Base-by-base conservation (phyloP, 2,888 invertebrate genomes). In the Miltochrista miniata region DNA sequence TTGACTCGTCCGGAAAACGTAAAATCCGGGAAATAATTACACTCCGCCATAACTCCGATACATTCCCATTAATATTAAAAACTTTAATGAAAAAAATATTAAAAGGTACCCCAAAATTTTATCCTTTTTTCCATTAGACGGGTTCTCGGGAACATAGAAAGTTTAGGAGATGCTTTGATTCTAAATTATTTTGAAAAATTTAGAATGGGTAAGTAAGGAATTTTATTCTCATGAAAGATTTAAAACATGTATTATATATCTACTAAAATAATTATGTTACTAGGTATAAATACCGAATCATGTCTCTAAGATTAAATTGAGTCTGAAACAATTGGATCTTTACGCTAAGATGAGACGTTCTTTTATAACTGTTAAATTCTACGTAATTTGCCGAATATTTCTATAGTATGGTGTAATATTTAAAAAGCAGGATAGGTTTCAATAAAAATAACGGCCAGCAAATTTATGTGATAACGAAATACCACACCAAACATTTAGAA, bases 31-130 rank as follows among this genome's bases (percentile, higher is more conserved):
- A 90, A 88, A 89, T 90, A 89, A 90, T 91, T 86, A 88, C 80
- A 37, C 81, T 76, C 67, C 61, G 57, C 60, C 74, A 68, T 59
- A 76, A 76, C 80, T 77, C 78, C 74, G 79, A 88, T 84, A 85
- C 81, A 69, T 80, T 76, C 75, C 72, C 84, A 87, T 90, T 87
- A 90, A 90, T 90, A 90, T 90, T 91, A 87, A 91, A 91, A 91
- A 91, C 91, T 91, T 91, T 85, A 90, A 90, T 90, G 90, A 91
- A 90, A 91, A 90, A 91, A 90, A 85, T 85, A 87, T 90, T 87
- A 90, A 90, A 90, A 86, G 88, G 83, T 66, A 60, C 58, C 81
- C 82, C 74, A 72, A 78, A 83, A 83, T 85, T 84, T 81, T 80
- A 88, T 90, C 90, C 89, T 90, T 89, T 90, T 91, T 89, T 86